These are phyloP conservation scores for Alviniconcha strummeri DNA, from an alignment of 2,888 invertebrate species.

Conservation along the genomic window DNA sequence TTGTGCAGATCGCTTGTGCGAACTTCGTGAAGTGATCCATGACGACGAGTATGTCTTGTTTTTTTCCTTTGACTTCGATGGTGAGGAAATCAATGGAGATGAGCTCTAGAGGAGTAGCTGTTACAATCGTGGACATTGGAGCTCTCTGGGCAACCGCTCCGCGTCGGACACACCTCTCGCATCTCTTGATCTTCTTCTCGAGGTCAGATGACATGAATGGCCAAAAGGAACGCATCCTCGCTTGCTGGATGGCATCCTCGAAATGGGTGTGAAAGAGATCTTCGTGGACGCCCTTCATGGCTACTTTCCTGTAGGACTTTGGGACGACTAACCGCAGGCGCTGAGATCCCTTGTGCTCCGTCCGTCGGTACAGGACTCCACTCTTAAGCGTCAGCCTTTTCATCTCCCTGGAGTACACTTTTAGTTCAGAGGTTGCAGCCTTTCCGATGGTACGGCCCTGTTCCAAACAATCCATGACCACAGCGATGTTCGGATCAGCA, in stretches of 20 bases:
- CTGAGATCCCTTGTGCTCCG: neutral
- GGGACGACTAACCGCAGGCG: neutral
- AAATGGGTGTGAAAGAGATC: neutral
- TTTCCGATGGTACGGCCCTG: neutral
- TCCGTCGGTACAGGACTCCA: neutral
- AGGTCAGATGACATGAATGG: neutral
- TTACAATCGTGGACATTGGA: neutral
- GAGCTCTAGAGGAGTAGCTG: neutral
- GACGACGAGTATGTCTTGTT: neutral
- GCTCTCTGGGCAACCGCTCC: neutral
- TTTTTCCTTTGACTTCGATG: neutral
- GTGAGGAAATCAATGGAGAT: neutral
- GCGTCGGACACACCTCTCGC: neutral
- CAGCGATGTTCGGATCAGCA: neutral
- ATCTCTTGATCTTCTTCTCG: neutral
- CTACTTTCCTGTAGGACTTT: neutral
- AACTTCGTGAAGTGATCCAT: slow-evolving; percentile 24
- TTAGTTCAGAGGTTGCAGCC: neutral
- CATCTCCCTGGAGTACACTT: neutral
- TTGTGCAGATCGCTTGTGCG: too few species aligned
- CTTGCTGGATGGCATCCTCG: neutral
- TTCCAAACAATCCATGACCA: neutral
- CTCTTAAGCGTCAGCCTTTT: neutral
- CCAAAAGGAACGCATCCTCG: neutral
- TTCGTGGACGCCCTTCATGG: neutral